A percentile compares a stretch with the other conserved stretches of the same genome.
Evolutionary conservation across 1,140 invertebrate species (phyloP).

Genomic region (Mesaphorura yosii): DNA sequence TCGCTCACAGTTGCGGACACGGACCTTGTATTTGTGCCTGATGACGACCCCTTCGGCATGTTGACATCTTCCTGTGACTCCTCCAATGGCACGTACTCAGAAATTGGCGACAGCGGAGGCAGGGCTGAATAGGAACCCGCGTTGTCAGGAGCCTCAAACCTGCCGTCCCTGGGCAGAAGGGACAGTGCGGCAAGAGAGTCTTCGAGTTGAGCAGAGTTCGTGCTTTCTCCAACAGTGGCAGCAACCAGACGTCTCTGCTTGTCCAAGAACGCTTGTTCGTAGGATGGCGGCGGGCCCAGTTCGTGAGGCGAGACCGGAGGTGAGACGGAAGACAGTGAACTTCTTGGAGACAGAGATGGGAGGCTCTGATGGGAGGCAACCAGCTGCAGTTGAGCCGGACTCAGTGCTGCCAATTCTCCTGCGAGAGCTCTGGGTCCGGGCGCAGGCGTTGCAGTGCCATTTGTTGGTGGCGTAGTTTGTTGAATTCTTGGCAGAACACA

Average conservation of each 20-base stretch:
- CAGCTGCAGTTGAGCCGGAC: slow-evolving; percentile 7
- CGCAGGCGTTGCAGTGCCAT: too few relatives aligned
- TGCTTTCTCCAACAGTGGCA: too few relatives aligned
- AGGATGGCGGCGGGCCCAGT: slow-evolving; percentile 47
- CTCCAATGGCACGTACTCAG: slow-evolving; percentile 37
- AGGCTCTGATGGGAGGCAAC: slow-evolving; percentile 38
- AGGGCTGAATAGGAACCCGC: slow-evolving; percentile 23
- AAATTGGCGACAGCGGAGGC: slow-evolving; percentile 57
- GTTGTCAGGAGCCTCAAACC: slow-evolving; percentile 24
- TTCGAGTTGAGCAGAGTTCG: slow-evolving; percentile 40
- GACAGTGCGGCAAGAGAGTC: slow-evolving; percentile 41
- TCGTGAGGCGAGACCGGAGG: slow-evolving; percentile 64
- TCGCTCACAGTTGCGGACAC: slow-evolving; percentile 90
- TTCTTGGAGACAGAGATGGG: slow-evolving; percentile 63
- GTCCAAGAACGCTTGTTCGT: slow-evolving; percentile 49
- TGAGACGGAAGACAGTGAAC: slow-evolving; percentile 72
- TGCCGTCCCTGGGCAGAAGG: too few relatives aligned
- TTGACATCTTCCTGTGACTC: slow-evolving; percentile 20
- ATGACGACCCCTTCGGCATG: slow-evolving; percentile 39
- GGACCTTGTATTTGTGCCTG: slow-evolving; percentile 64
- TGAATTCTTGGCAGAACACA: background rate
- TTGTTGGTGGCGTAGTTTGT: background rate
- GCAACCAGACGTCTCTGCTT: slow-evolving; percentile 35
- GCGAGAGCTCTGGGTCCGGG: too few relatives aligned
- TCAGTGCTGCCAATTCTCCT: too few relatives aligned